Evolutionary conservation across 2,113 vertebrate species (phyloP), one percentile per base, ranked within the genome.

Genomic region (Dunckerocampus dactyliophorus): DNA sequence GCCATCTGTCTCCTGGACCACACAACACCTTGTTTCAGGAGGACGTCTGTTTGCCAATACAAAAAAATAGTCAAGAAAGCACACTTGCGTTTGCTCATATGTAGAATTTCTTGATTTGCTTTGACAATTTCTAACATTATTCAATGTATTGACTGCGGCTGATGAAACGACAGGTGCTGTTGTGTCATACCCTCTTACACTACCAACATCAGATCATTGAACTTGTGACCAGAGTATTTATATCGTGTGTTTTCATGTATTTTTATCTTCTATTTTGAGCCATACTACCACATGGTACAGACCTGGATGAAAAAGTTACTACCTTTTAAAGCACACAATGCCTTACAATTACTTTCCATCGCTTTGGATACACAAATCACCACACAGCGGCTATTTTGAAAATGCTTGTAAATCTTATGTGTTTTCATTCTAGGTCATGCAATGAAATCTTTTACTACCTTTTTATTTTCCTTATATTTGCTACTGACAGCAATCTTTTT

Each of bases 11-110:
- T 76, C 47, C 3, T 39, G 59, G 75, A 67, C 56, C 45, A 51
- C 53, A 49, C 48, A 56, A 66, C 71, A 49, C 9, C 54, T 62
- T 62, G 47, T 17, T 53, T 65, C 15, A 1, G n/a, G 59, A 50
- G 45, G n/a, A 43, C 58, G 64, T 53, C 61, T 65, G 53, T 83
- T 68, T 81, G 78, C 71, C 71, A 82, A 80, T 64, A 82, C 52
- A 34, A 64, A 14, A 14, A 42, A 42, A 56, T 42, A 14, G 34
- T 55, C 53, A 55, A n/a, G 52, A 54, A 37, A 19, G 37, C n/a
- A 42, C 73, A 69, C 67, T 74, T 79, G 69, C 67, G 24, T 59
- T n/a, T 51, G 78, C 43, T 68, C 83, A 82, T 84, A 79, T 81
- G 73, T 74, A 82, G 66, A 55, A 28, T 12, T 49, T 72, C 22